Evolutionary conservation across 2,888 invertebrate genomes (phyloP), one percentile per base, ranked within the genome.

Genomic region (Nasonia oneida): DNA sequence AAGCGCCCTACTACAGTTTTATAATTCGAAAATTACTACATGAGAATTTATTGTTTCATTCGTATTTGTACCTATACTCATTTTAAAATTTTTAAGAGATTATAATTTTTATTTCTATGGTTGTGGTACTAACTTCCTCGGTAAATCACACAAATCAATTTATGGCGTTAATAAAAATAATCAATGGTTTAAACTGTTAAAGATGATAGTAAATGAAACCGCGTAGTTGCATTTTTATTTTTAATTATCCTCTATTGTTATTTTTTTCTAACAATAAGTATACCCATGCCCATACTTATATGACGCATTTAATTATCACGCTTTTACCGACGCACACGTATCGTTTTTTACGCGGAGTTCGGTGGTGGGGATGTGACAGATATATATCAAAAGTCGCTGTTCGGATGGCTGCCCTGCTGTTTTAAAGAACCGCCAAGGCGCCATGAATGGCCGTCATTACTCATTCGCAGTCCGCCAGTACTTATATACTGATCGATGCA

Each of bases 1-100:
- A 91, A 90, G 12, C 92, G 93, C 39, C 92, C 92, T 0, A 88
- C 90, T 67, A 90, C 90, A n/a, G 8, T 8, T n/a, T 61, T 61
- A 61, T 61, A 61, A 61, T 4, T n/a, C 8, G 23, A 18, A 1
- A 61, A 8, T 18, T 42, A 2, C 12, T 67, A 15, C 83, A 10
- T 42, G 57, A 57, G 74, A 64, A 37, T 29, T 29, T 29, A 29
- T 29, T 29, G 0, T 29, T 29, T 29, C 29, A 29, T 29, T 29
- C 29, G 29, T 29, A 29, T 29, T 29, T 29, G 29, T 29, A 29
- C 29, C 29, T 29, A 29, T 29, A 29, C 29, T n/a, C 6, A 18
- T n/a, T 57, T n/a, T 57, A 0, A 57, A 57, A 57, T 12, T 10
- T 47, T 15, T 5, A 57, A 57, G 6, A 57, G 15, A 4, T 57